phyloP scores from a whole-genome alignment of 1,140 invertebrate species.

The Campodea augens region DNA sequence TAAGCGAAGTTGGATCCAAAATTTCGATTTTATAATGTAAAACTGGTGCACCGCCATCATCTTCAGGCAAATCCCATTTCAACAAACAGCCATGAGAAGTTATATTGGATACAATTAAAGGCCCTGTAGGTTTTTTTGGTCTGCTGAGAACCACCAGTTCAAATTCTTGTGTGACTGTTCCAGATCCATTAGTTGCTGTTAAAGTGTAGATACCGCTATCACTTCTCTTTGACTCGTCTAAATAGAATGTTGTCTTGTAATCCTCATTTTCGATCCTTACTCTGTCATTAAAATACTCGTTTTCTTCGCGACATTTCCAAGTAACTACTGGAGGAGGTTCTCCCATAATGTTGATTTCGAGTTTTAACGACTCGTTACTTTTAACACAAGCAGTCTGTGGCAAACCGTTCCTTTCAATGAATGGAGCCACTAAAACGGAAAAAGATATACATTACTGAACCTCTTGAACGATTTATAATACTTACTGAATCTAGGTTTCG shows the following conservation, averaged over 20 bases:
- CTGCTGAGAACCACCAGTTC: no score
- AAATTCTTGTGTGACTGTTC: no score
- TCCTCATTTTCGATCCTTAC: conserved; percentile 75
- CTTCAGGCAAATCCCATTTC: no score
- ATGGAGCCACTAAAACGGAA: conserved; percentile 52
- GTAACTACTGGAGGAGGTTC: conserved; percentile 72
- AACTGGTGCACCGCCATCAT: no score
- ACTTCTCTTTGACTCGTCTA: conserved; percentile 56
- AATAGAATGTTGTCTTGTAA: conserved; percentile 74
- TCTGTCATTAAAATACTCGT: conserved; percentile 18
- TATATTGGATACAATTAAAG: no score
- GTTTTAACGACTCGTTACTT: conserved; percentile 63
- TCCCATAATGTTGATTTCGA: conserved; percentile 77
- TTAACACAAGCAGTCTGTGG: conserved; percentile 65
- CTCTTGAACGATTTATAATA: no score
- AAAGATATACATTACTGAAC: conserved; percentile 2
- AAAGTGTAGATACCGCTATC: conserved; percentile 77
- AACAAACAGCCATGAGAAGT: no score
- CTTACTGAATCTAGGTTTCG: conserved; percentile 61
- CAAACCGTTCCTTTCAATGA: conserved; percentile 83
- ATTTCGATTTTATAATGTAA: no score
- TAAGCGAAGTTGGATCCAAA: no score
- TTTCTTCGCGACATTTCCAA: conserved; percentile 41
- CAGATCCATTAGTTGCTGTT: no score
- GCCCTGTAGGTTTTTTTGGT: no score